Evolutionary conservation across 2,888 invertebrate genomes (phyloP).

Genomic region (Pammene aurita): DNA sequence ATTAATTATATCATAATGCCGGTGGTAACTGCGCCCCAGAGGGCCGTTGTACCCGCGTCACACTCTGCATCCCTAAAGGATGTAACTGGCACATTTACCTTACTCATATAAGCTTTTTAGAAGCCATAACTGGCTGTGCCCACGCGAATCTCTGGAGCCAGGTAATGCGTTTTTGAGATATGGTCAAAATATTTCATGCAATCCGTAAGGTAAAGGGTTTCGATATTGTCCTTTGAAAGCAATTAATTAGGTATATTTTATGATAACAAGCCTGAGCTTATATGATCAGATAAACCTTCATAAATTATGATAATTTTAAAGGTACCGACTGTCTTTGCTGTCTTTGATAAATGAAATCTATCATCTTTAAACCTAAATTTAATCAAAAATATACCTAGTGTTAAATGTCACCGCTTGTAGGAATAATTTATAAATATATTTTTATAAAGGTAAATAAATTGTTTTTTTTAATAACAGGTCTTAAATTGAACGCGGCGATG

Average conservation of each 20-base stretch:
- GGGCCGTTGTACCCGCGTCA: slow-evolving; percentile 56
- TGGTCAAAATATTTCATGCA: slow-evolving; percentile 30
- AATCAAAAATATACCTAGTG: too few relatives aligned
- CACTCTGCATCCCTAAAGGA: neutral
- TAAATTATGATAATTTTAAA: neutral
- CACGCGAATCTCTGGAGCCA: slow-evolving; percentile 61
- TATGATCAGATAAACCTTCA: neutral
- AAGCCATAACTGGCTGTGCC: slow-evolving; percentile 25
- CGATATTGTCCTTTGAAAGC: slow-evolving; percentile 9
- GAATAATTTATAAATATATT: too few relatives aligned
- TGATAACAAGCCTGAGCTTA: neutral
- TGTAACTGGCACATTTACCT: slow-evolving; percentile 5
- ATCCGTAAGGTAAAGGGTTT: slow-evolving; percentile 11
- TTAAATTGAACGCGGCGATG: too few relatives aligned
- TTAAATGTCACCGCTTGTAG: too few relatives aligned
- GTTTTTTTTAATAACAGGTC: too few relatives aligned
- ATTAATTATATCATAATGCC: slow-evolving; percentile 72
- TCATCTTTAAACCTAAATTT: too few relatives aligned
- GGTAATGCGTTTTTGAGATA: slow-evolving; percentile 62
- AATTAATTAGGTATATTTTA: neutral
- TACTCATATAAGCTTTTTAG: neutral
- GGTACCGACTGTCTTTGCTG: neutral
- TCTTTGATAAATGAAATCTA: too few relatives aligned
- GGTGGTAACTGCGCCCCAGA: slow-evolving; percentile 65
- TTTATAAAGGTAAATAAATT: too few relatives aligned